These are phyloP conservation scores for Cerastis leucographa DNA, from an alignment of 2,888 invertebrate species.

Conservation along the genomic window DNA sequence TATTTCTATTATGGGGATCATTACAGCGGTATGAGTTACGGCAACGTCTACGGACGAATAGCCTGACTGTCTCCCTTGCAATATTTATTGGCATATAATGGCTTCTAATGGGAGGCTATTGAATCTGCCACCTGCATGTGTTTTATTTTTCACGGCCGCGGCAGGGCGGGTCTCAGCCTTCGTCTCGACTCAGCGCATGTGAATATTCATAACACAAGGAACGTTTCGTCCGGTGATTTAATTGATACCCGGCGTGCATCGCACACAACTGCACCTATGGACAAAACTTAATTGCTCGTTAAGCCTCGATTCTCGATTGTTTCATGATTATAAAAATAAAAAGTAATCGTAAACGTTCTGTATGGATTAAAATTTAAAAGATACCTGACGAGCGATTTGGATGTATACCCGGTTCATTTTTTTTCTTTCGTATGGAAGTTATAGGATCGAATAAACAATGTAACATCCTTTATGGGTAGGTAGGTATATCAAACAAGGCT, in stretches of 20 bases:
- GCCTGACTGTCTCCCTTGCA: conserved; percentile 83
- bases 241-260: conserved; percentile 81
- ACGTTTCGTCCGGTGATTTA: conserved; percentile 82
- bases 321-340: conserved; percentile 87
- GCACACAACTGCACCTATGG: conserved; percentile 80
- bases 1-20: conserved; percentile 84
- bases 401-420: conserved; percentile 21
- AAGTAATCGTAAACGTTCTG: conserved; percentile 71
- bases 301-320: conserved; percentile 86
- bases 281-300: conserved; percentile 89
- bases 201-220: conserved; percentile 86
- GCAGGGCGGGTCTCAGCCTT: conserved; percentile 74
- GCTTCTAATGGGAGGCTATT: conserved; percentile 89
- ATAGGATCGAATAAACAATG: conserved; percentile 59
- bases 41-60: conserved; percentile 82
- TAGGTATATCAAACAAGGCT: conserved; percentile 58
- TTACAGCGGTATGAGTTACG: conserved; percentile 86
- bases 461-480: conserved; percentile 26
- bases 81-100: conserved; percentile 90
- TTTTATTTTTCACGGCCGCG: conserved; percentile 81
- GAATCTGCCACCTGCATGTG: conserved; percentile 88
- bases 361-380: conserved; percentile 73
- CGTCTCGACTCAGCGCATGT: conserved; percentile 76
- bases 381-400: conserved; percentile 74
- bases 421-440: conserved; percentile 33